Evolutionary conservation across 2,888 invertebrate species (phyloP), one percentile per base, ranked within the genome.

Genomic region (Epirrhoe tristata): DNA sequence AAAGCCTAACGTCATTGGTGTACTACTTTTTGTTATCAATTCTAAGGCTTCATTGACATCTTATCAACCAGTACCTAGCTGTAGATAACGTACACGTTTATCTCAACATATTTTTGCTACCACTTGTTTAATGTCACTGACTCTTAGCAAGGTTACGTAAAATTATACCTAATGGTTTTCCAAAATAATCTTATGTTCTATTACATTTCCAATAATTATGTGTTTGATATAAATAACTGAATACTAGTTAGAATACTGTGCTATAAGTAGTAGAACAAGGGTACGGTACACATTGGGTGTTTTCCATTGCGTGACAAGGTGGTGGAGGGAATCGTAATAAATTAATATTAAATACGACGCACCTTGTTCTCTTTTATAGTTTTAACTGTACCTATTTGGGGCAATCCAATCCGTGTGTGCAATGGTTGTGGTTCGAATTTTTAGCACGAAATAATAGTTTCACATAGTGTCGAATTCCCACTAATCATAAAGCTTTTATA

Each of bases 221-320:
- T 12, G 8, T 43, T 2, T 43, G 39, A 12, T 12, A 43, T 12
- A 12, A 43, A 43, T 12, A 10, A 5, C 10, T 43, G 12, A 12
- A 43, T 2, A 43, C 39, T 43, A 43, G 12, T 12, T n/a, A n/a
- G n/a, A 39, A 43, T 3, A 36, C 54, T 4, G 48, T 17, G 16
- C 5, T 24, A n/a, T n/a, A 14, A 16, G 53, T n/a, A 34, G 16
- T 58, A 14, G 53, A 57, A 48, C 59, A 73, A 67, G 66, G 67
- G 39, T 60, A 43, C 39, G 12, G n/a, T n/a, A 16, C 39, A 53
- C 36, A 59, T 54, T 61, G 61, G 60, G 77, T 70, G 76, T 77
- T 81, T 80, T 74, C 76, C 74, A 63, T 79, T 68, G 77, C 78
- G 78, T 81, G 77, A 75, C 76, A 58, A 69, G 72, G 62, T 67